Evolutionary conservation across 2,888 invertebrate species (phyloP).

Genomic region (Pyrrhia umbra): DNA sequence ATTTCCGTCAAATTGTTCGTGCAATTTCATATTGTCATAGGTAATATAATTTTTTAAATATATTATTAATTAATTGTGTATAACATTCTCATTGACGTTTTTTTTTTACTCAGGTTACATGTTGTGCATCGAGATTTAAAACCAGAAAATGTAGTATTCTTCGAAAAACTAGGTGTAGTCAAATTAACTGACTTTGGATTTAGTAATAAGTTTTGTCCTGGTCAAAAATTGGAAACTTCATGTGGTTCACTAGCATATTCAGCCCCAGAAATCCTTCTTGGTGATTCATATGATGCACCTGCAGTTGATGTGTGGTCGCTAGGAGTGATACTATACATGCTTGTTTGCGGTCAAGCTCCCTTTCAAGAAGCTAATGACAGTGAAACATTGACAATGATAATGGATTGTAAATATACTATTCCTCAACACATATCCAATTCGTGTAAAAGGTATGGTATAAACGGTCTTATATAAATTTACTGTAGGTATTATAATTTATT

Average conservation of each 20-base stretch:
- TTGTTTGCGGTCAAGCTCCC: constrained; percentile 99
- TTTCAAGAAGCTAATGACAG: constrained; percentile 99
- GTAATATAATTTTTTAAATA: constrained; percentile 82
- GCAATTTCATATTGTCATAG: constrained; percentile 99
- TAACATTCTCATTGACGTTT: constrained; percentile 5
- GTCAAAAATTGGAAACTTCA: constrained; percentile 98
- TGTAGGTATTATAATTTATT: not conserved
- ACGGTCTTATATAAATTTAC: not conserved
- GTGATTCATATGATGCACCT: constrained; percentile 99
- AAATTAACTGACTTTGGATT: constrained; percentile 99
- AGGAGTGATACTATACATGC: constrained; percentile 99
- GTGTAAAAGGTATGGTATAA: constrained; percentile 92
- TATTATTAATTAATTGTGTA: not conserved
- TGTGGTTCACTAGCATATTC: constrained; percentile 99
- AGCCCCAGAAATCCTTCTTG: constrained; percentile 99
- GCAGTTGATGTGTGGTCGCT: constrained; percentile 99
- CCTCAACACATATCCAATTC: constrained; percentile 96
- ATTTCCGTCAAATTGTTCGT: constrained; percentile 99
- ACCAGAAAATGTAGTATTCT: constrained; percentile 99
- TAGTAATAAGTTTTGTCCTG: constrained; percentile 98
- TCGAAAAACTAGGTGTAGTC: constrained; percentile 98
- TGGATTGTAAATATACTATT: constrained; percentile 99
- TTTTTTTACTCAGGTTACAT: constrained; percentile 87
- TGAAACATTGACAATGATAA: constrained; percentile 99
- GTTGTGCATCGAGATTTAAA: constrained; percentile 97